A percentile compares a stretch with the other conserved stretches of the same genome.
These are phyloP conservation scores for Candoia aspera DNA, from an alignment of 2,113 vertebrate species.

Conservation along the genomic window DNA sequence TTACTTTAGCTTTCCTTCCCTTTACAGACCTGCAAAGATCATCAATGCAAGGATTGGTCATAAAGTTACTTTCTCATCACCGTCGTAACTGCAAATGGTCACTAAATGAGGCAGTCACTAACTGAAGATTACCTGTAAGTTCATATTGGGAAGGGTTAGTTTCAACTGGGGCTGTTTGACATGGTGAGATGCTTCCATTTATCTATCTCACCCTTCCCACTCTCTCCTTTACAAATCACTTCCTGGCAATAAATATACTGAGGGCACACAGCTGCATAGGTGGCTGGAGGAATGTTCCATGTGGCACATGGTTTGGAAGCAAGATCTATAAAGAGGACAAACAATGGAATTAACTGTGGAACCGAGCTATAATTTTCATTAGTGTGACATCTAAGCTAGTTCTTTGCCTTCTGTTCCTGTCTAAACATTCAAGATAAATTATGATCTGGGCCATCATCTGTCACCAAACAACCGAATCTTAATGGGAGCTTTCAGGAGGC, in stretches of 20 bases:
- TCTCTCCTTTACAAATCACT: not conserved
- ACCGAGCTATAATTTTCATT: not conserved
- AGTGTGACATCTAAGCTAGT: rapidly evolving
- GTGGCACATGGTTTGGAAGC: not conserved
- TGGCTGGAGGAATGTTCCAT: not conserved
- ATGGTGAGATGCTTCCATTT: no score
- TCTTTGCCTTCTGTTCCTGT: conserved; percentile 15
- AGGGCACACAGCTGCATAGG: not conserved
- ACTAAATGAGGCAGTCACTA: not conserved
- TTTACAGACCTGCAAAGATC: no score
- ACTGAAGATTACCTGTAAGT: not conserved
- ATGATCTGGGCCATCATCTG: rapidly evolving
- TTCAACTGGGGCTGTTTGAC: not conserved
- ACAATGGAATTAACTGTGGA: conserved; percentile 10
- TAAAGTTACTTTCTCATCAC: no score
- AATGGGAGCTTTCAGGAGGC: not conserved
- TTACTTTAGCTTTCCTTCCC: no score
- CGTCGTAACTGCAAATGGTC: not conserved
- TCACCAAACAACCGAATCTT: not conserved
- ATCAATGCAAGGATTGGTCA: no score
- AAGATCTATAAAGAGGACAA: conserved; percentile 5
- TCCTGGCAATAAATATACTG: not conserved
- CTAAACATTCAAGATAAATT: rapidly evolving
- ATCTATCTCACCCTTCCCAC: not conserved
- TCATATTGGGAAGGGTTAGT: not conserved